Evolutionary conservation across 2,888 invertebrate genomes (phyloP), one percentile per base, ranked within the genome.

Genomic region (Exocentrus adspersus): DNA sequence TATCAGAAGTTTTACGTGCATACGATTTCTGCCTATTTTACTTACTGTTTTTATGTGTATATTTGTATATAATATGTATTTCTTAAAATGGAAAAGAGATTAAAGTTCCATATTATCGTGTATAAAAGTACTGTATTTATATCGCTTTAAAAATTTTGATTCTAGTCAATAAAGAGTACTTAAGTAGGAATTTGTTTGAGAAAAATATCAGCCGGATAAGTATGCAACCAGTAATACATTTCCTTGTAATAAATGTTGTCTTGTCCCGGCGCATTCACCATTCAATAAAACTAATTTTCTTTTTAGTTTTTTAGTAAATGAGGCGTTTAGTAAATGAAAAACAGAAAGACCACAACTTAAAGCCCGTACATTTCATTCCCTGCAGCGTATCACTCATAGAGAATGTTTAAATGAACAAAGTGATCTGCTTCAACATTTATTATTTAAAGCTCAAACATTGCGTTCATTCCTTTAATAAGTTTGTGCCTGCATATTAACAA

Each of bases 361-460:
- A n/a, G n/a, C n/a, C n/a, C n/a, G n/a, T n/a, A n/a, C n/a, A n/a
- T 10, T 14, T 12, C 10, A 37, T 37, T 37, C n/a, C 14, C n/a
- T 37, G 24, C 7, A 24, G n/a, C n/a, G n/a, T n/a, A n/a, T n/a
- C n/a, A n/a, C n/a, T n/a, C n/a, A n/a, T n/a, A n/a, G n/a, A n/a
- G 3, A 24, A 16, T 19, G 4, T 7, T 37, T 17, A 37, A 37
- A 46, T 42, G 20, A 51, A 9, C 12, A n/a, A 12, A 46, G 16
- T 9, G 14, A 21, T 53, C n/a, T 32, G 42, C 63, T 59, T 58
- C 59, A 69, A 69, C 69, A 69, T 69, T 69, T 69, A 69, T 67
- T 69, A 46, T 14, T 57, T 57, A 65, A 69, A 69, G 67, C 69
- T 67, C 56, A 64, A 57, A 61, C 62, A 65, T 67, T 69, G 62